Evolutionary conservation across 2,797 vertebrate genomes (phyloP), one percentile per base, ranked within the genome.

Genomic region (Sciaenops ocellatus): DNA sequence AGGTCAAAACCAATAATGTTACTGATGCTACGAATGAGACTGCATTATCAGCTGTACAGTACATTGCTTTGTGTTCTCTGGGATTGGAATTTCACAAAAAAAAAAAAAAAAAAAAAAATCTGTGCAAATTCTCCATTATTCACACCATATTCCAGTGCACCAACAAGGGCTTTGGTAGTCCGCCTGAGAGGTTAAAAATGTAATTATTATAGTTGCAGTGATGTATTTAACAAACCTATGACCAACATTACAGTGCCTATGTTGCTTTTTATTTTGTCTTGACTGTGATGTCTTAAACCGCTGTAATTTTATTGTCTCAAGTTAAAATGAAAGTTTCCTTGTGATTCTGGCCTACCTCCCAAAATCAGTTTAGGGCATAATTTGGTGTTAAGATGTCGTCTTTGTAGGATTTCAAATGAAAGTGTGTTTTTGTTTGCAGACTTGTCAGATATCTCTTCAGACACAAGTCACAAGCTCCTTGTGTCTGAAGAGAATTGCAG

Each of bases 331-430:
- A 64, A 56, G 20, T 63, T 68, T 59, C 60, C n/a, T 6, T 1
- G 34, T 50, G 44, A 85, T 52, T 65, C 66, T 69, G 41, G 28
- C 17, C 7, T 26, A 62, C 22, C 66, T 69, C 41, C 30, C 18
- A 75, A 79, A n/a, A 18, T 68, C 34, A 73, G 59, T 76, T 71
- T 62, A 72, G 46, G 52, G 12, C 7, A 7, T 64, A 59, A 83
- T 80, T 54, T 2, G 2, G 4, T 54, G 26, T 61, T 80, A 26
- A 63, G 3, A 46, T 44, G n/a, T 34, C n/a, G 28, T 69, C 26
- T 70, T 76, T 71, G 11, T 69, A 46, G 30, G 73, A 61, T 80
- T 50, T 79, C 5, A 82, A 76, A 78, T 65, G 12, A 8, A 51
- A 50, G 22, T 69, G 34, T 48, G 38, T 57, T 74, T 82, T 68